Evolutionary conservation across 2,888 invertebrate species (phyloP).

Genomic region (Lumbricus terrestris): DNA sequence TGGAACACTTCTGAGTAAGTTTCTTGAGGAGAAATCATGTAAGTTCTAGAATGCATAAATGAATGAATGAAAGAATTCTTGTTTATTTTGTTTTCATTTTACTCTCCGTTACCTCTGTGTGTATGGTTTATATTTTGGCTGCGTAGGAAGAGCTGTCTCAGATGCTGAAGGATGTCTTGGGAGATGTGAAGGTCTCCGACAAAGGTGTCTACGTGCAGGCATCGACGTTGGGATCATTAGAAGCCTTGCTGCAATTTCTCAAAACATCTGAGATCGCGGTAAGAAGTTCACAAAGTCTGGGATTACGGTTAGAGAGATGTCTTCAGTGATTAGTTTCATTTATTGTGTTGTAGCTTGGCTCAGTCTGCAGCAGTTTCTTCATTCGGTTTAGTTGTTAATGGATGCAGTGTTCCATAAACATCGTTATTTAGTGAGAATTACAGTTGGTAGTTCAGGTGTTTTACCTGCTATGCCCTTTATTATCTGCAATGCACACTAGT

Average conservation of each 20-base stretch:
- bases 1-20: too few relatives aligned
- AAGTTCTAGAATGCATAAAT: too few relatives aligned
- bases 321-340: not conserved
- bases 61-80: too few relatives aligned
- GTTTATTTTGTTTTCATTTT: not conserved
- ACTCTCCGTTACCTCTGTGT: not conserved
- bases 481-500: not conserved
- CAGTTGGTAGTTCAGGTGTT: not conserved
- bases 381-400: not conserved
- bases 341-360: not conserved
- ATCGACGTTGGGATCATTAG: constrained; percentile 96
- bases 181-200: constrained; percentile 73
- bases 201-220: constrained; percentile 98
- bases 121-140: not conserved
- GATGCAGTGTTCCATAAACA: not conserved
- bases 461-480: not conserved
- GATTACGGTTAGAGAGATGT: not conserved
- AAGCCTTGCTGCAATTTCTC: constrained; percentile 72
- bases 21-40: too few relatives aligned
- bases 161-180: constrained; percentile 84
- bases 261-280: constrained; percentile 57
- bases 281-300: constrained; percentile 39
- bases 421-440: not conserved
- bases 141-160: constrained; percentile 78
- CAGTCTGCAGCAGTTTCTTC: not conserved